Percentiles rank a stretch among this genome's conserved stretches.
phyloP scores from a whole-genome alignment of 2,113 vertebrate genomes.

The Sinocyclocheilus rhinocerous region DNA sequence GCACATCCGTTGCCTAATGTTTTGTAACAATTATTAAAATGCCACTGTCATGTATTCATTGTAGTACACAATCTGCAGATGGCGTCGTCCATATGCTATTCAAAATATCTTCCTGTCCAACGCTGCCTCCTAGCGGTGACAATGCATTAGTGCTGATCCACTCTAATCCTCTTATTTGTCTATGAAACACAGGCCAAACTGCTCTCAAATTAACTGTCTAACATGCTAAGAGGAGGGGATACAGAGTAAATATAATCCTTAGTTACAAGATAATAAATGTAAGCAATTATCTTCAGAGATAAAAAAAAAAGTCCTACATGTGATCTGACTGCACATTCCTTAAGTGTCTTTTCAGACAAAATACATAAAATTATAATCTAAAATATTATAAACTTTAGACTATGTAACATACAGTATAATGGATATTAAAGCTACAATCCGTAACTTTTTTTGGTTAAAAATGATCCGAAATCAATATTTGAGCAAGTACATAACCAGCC shows the following conservation, averaged over 20 bases:
- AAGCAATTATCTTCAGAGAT: neutral
- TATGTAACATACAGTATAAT: neutral
- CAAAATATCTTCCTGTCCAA: neutral
- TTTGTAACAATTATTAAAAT: conserved; percentile 8
- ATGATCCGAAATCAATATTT: no score
- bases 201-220: conserved; percentile 44
- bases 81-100: conserved; percentile 21
- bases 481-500: no score
- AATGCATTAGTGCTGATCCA: conserved; percentile 25
- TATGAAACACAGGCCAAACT: conserved; percentile 20
- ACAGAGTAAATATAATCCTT: conserved; percentile 38
- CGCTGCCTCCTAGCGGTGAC: conserved; percentile 9
- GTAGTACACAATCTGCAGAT: conserved; percentile 20
- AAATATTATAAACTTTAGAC: neutral
- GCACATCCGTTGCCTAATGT: conserved; percentile 1
- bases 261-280: conserved; percentile 13
- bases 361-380: no score
- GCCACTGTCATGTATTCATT: neutral
- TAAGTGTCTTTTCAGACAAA: no score
- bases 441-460: no score
- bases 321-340: no score
- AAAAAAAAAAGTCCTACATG: no score
- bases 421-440: neutral
- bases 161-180: conserved; percentile 49
- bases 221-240: neutral